Conservation (phyloP, 2,797 vertebrate genomes). For the Yasuhikotakia modesta region DNA sequence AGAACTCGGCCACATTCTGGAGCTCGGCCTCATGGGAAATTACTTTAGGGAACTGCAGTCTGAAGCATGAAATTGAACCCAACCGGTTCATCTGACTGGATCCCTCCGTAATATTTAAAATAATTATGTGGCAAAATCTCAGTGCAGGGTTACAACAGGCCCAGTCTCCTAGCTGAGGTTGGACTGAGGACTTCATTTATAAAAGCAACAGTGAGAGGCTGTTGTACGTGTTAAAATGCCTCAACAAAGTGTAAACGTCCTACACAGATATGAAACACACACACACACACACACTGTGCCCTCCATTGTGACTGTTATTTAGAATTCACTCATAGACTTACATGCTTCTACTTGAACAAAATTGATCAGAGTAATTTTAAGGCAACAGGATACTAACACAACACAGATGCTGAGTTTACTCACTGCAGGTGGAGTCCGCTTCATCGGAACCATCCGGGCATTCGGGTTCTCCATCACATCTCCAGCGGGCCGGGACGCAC, state of each 20-base stretch:
- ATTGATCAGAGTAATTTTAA: neutral
- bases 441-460: constrained; percentile 93
- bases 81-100: constrained; percentile 71
- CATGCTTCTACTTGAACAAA: constrained; percentile 4
- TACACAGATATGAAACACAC: neutral
- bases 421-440: constrained; percentile 89
- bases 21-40: constrained; percentile 77
- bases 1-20: too few species aligned
- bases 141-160: constrained; percentile 56
- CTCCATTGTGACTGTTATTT: neutral
- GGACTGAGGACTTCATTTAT: constrained; percentile 9
- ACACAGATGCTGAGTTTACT: constrained; percentile 69
- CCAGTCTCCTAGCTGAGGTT: constrained; percentile 54
- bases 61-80: constrained; percentile 84
- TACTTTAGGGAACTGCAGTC: constrained; percentile 66
- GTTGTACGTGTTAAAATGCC: neutral
- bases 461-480: constrained; percentile 93
- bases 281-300: too few species aligned
- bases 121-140: constrained; percentile 73
- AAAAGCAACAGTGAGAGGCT: constrained; percentile 7
- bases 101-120: constrained; percentile 75
- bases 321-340: neutral
- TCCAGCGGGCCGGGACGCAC: constrained; percentile 91
- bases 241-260: neutral
- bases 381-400: neutral